Conservation (phyloP, 1,140 invertebrate genomes). For the Dendroctonus valens region DNA sequence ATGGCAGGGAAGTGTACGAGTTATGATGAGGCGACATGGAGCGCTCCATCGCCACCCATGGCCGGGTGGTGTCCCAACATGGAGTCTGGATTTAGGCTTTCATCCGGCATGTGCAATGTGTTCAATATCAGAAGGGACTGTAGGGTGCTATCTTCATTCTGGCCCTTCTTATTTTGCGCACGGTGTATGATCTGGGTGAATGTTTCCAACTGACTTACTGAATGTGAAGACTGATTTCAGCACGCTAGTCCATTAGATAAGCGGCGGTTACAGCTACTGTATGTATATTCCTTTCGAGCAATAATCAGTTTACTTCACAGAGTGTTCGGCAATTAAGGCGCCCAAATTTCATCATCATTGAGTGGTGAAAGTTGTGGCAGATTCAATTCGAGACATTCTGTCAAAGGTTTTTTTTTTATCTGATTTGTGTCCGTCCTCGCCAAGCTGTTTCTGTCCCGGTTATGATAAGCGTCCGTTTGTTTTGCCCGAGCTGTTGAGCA, state of each 20-base stretch:
- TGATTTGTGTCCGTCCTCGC: too few species aligned
- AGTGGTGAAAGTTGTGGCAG: too few species aligned
- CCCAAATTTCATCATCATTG: too few species aligned
- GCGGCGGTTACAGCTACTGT: neutral
- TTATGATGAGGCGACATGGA: constrained; percentile 52
- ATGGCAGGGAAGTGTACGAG: constrained; percentile 58
- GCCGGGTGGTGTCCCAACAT: constrained; percentile 18
- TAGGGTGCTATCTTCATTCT: neutral
- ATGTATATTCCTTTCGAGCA: too few species aligned
- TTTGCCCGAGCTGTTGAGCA: too few species aligned
- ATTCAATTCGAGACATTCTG: too few species aligned
- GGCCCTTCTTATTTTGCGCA: constrained; percentile 2
- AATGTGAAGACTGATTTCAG: constrained; percentile 1
- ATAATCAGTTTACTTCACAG: too few species aligned
- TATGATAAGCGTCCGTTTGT: too few species aligned
- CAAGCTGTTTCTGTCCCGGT: too few species aligned
- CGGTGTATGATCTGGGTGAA: neutral
- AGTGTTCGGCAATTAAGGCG: too few species aligned
- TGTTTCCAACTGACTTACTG: neutral
- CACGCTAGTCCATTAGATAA: neutral
- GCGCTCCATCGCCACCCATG: constrained; percentile 1
- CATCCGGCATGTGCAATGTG: constrained; percentile 4
- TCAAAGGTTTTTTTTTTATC: too few species aligned
- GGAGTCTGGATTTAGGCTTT: constrained; percentile 30
- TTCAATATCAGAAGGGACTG: neutral